Base-by-base conservation (phyloP, 2,797 vertebrate genomes). In the Peromyscus aztecus region DNA sequence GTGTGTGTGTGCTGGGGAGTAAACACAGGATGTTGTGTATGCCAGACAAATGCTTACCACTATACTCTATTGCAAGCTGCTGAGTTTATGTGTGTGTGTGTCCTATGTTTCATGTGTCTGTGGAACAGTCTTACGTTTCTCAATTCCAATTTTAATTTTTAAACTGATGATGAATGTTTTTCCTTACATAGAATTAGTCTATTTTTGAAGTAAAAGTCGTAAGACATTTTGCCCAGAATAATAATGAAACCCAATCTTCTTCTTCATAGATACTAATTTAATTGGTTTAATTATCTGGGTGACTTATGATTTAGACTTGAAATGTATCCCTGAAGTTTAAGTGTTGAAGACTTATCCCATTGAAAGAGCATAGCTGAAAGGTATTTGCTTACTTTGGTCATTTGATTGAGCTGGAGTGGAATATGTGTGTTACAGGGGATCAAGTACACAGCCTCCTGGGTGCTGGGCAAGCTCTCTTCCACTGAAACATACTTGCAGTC, bases 141-240 rank as follows among this genome's bases (percentile, higher is more conserved):
- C 17, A 34, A 93, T 96, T 76, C 24, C 14, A 57, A 6, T 91
- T 90, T 49, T 96, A 75, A 93, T 27, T 31, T 55, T 57, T 27
- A 63, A 49, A 67, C 43, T 85, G 84, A 21, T 83, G 27, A 71
- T 40, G 24, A 73, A 86, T 95, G 52, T 90, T 87, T 86, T 94
- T 65, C 29, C 91, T 81, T 81, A 91, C 10, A 61, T 81, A 27
- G 31, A n/a, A 81, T 75, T 87, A 90, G 69, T 82, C 80, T 57
- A 61, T 14, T 55, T 29, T 73, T 85, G 21, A 84, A 95, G 6
- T 89, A 31, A 69, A 77, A 94, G 55, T 89, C 31, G 75, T n/a
- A 19, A 52, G 13, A 86, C 21, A 13, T 94, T 90, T 94, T 76
- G 87, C 21, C 7, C 37, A 84, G 43, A 57, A 76, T 69, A 89